A percentile compares a stretch with the other conserved stretches of the same genome.
These are phyloP conservation scores for Aphelenchoides fujianensis DNA, from an alignment of 1,140 invertebrate species.

Conservation along the genomic window DNA sequence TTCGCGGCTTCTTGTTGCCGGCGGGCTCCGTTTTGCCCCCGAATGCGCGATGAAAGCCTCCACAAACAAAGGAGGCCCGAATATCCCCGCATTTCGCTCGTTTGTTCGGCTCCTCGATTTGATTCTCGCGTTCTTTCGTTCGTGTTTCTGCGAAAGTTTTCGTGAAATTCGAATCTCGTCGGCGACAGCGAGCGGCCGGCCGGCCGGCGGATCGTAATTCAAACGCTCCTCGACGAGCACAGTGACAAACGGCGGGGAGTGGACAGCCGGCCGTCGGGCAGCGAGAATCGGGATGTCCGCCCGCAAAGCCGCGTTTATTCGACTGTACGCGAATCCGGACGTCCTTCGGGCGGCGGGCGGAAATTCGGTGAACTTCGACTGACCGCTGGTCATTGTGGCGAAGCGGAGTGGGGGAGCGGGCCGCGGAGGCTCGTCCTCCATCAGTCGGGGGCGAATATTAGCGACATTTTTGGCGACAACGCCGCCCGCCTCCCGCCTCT, in stretches of 20 bases:
- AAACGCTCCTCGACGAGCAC: too few relatives aligned
- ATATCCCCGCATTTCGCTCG: too few relatives aligned
- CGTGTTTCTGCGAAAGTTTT: not conserved
- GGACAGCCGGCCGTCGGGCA: not conserved
- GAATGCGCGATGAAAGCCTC: too few relatives aligned
- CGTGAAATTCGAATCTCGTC: not conserved
- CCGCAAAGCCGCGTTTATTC: not conserved
- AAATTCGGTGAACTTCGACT: conserved; percentile 1
- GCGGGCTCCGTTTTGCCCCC: too few relatives aligned
- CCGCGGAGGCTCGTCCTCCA: too few relatives aligned
- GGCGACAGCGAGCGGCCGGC: too few relatives aligned
- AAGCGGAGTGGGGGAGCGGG: not conserved
- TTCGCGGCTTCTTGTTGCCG: too few relatives aligned
- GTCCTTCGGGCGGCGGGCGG: not conserved
- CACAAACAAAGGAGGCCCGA: too few relatives aligned
- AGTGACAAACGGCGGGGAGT: not conserved
- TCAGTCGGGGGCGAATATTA: too few relatives aligned
- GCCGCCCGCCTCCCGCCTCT: not conserved
- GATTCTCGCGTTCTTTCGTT: not conserved
- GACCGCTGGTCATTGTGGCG: not conserved
- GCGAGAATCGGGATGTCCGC: not conserved
- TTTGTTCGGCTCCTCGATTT: not conserved
- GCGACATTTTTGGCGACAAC: not conserved
- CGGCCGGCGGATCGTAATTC: too few relatives aligned
- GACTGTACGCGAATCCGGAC: not conserved